phyloP scores from a whole-genome alignment of 2,888 invertebrate genomes.

The Lomographa bimaculata region DNA sequence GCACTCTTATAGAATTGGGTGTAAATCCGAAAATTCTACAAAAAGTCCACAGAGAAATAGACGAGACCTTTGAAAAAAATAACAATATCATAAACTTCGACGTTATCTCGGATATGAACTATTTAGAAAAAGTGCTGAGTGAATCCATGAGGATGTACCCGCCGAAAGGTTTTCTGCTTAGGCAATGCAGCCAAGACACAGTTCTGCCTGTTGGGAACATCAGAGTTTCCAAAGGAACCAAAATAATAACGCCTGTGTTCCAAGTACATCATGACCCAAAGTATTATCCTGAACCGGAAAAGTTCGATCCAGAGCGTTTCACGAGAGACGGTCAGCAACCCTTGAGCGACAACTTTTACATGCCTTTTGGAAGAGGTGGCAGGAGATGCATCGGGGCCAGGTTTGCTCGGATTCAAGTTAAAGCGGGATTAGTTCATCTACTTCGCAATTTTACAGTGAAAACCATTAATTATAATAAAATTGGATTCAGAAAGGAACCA shows the following conservation, averaged over 20 bases:
- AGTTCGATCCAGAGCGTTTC: slow-evolving; percentile 50
- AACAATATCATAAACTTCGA: slow-evolving; percentile 39
- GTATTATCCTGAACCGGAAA: slow-evolving; percentile 69
- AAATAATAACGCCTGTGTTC: slow-evolving; percentile 51
- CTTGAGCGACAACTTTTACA: slow-evolving; percentile 37
- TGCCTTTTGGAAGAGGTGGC: slow-evolving; percentile 57
- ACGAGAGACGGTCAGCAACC: slow-evolving; percentile 27
- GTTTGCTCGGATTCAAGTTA: slow-evolving; percentile 38
- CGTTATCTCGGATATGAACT: slow-evolving; percentile 37
- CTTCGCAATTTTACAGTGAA: slow-evolving; percentile 16
- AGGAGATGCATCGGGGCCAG: slow-evolving; percentile 39
- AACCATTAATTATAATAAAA: slow-evolving; percentile 7
- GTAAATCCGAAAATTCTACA: slow-evolving; percentile 40
- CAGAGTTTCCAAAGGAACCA: slow-evolving; percentile 52
- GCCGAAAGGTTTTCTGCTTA: slow-evolving; percentile 48
- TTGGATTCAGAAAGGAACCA: slow-evolving; percentile 14
- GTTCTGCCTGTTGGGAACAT: slow-evolving; percentile 59
- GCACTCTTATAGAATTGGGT: slow-evolving; percentile 41
- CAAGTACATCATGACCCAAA: slow-evolving; percentile 66
- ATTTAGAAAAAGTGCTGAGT: slow-evolving; percentile 40
- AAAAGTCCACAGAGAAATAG: slow-evolving; percentile 36
- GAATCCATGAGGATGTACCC: slow-evolving; percentile 41
- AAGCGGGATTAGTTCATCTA: slow-evolving; percentile 19
- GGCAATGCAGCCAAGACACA: slow-evolving; percentile 49
- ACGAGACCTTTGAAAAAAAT: slow-evolving; percentile 26